A percentile compares a stretch with the other conserved stretches of the same genome.
Evolutionary conservation across 53 echinoderm and acorn worm species (phyloP).

Genomic region (Apostichopus leukothele): DNA sequence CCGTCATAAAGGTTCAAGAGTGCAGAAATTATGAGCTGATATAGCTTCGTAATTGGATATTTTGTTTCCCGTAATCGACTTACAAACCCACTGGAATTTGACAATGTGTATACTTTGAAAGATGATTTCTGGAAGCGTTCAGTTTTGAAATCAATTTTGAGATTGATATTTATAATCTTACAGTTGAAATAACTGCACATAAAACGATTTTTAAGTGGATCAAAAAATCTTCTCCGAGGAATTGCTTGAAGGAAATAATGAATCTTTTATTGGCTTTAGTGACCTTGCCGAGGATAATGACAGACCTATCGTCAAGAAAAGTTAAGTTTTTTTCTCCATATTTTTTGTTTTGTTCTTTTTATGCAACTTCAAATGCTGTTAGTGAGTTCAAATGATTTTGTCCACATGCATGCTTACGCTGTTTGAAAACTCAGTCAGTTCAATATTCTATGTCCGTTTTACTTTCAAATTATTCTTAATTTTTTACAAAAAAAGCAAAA

Average conservation of each 20-base stretch:
- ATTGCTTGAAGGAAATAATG: background rate
- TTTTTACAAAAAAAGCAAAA: no score
- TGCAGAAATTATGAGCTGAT: background rate
- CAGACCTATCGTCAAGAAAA: no score
- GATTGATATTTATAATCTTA: background rate
- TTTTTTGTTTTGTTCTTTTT: no score
- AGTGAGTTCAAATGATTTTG: no score
- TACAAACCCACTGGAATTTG: slow-evolving; percentile 2
- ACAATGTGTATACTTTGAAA: background rate
- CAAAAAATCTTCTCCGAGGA: background rate
- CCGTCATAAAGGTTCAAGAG: background rate
- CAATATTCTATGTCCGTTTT: no score
- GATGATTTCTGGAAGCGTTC: background rate
- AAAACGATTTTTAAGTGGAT: background rate
- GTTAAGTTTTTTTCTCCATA: no score
- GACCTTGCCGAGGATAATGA: background rate
- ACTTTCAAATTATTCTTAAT: no score
- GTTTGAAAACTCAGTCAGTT: no score
- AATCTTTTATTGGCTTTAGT: background rate
- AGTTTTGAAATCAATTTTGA: background rate
- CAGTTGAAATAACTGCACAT: background rate
- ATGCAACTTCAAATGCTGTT: no score
- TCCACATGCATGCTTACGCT: no score
- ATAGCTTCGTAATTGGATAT: slow-evolving; percentile 19
- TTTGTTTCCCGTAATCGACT: slow-evolving; percentile 17